These are phyloP conservation scores for Ctenosaura bakeri DNA, from an alignment of 2,797 vertebrate species.

Conservation along the genomic window DNA sequence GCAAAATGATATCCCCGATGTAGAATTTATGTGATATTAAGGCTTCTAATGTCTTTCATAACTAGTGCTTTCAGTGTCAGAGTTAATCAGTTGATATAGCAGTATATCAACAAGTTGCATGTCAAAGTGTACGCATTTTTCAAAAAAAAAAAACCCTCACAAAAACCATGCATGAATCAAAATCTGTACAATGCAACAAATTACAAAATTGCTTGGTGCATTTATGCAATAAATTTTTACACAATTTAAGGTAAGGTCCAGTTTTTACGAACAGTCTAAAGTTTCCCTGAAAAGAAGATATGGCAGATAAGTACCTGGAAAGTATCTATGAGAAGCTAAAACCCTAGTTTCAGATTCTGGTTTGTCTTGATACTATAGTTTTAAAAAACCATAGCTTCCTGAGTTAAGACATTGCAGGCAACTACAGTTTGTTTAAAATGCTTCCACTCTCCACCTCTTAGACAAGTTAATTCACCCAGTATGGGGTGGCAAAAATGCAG, in stretches of 20 bases:
- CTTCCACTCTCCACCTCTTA: not conserved
- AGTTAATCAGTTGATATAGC: not conserved
- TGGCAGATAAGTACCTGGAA: not conserved
- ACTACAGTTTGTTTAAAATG: not conserved
- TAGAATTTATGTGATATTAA: not conserved
- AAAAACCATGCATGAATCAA: not conserved
- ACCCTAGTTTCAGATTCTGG: not conserved
- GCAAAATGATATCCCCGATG: not conserved
- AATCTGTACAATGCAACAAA: not conserved
- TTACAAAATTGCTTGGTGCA: not conserved
- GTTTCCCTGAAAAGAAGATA: slow-evolving; percentile 9
- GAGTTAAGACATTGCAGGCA: not conserved
- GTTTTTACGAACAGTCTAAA: not conserved
- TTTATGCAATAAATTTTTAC: not conserved
- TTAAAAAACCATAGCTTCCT: not conserved
- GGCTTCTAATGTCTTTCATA: not conserved
- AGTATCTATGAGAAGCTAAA: not conserved
- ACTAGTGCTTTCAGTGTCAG: not conserved
- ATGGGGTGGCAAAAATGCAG: no score
- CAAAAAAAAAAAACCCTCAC: not conserved
- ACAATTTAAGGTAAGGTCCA: not conserved
- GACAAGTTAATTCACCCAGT: not conserved
- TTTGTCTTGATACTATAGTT: not conserved
- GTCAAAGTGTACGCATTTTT: not conserved
- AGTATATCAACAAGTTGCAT: not conserved